These are phyloP conservation scores for Clarias batrachus DNA, from an alignment of 2,113 vertebrate genomes.

Conservation along the genomic window DNA sequence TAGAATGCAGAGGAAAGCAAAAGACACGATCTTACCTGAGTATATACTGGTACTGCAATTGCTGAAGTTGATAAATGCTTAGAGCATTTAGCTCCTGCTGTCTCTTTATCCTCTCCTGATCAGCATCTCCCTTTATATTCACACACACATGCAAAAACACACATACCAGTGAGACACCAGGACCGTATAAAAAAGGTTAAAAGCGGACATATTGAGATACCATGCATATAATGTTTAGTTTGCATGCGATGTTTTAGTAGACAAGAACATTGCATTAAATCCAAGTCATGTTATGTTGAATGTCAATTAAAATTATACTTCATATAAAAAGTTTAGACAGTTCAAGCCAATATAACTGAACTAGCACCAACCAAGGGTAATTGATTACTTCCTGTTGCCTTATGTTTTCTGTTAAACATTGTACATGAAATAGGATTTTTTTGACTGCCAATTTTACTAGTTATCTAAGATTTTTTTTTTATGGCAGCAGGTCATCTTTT, in stretches of 20 bases:
- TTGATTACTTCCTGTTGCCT: neutral
- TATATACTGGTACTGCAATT: conserved; percentile 91
- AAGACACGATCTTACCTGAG: conserved; percentile 77
- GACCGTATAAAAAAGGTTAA: neutral
- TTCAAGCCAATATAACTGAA: neutral
- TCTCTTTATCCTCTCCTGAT: conserved; percentile 90
- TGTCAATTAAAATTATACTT: neutral
- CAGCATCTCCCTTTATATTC: conserved; percentile 80
- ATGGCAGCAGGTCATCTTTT: neutral
- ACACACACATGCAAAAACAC: neutral
- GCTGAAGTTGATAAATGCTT: conserved; percentile 93
- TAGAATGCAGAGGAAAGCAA: too few species aligned
- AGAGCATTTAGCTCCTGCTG: conserved; percentile 91
- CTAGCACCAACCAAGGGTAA: neutral
- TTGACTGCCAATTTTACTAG: neutral
- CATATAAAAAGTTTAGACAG: neutral
- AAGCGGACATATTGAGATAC: neutral
- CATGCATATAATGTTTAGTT: too few species aligned
- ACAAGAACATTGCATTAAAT: neutral
- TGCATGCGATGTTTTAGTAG: neutral
- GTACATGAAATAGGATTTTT: neutral
- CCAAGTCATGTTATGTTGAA: neutral
- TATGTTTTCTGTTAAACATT: neutral
- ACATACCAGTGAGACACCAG: neutral
- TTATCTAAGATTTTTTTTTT: neutral